These are phyloP conservation scores for Phocoena sinus DNA, from an alignment of 2,113 vertebrate genomes.

Conservation along the genomic window DNA sequence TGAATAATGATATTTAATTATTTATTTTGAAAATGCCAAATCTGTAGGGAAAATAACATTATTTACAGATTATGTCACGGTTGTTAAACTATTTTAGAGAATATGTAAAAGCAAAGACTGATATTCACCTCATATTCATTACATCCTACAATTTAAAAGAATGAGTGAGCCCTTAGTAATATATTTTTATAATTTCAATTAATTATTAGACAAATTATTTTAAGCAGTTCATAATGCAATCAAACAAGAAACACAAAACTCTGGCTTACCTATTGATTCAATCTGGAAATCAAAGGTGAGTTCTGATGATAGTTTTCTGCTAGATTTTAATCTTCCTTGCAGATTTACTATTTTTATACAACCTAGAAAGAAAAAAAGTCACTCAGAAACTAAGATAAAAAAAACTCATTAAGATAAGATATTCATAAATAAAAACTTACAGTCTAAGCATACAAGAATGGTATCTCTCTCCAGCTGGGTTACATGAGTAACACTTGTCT, in stretches of 20 bases:
- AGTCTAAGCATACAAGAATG: conserved; percentile 96
- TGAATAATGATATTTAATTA: not conserved
- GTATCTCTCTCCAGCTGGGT: conserved; percentile 98
- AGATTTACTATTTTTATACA: conserved; percentile 99
- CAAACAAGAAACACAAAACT: conserved; percentile 14
- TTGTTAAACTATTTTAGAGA: conserved; percentile 1
- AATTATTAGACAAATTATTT: not conserved
- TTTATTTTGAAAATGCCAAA: not conserved
- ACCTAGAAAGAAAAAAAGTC: conserved; percentile 80
- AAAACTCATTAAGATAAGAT: not conserved
- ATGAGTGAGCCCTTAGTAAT: not conserved
- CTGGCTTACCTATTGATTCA: conserved; percentile 91
- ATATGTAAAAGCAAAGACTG: not conserved
- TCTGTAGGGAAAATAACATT: not conserved
- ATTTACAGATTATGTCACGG: not conserved
- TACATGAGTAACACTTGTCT: conserved; percentile 95
- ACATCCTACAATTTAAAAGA: not conserved
- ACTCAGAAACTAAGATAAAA: conserved; percentile 24
- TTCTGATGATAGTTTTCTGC: conserved; percentile 94
- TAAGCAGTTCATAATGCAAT: not conserved
- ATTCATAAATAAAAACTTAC: conserved; percentile 83
- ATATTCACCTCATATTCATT: not conserved
- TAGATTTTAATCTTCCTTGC: conserved; percentile 96
- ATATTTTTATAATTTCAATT: not conserved
- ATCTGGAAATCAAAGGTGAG: conserved; percentile 99